These are phyloP conservation scores for Lithosia quadra DNA, from an alignment of 2,888 invertebrate species.

Conservation along the genomic window DNA sequence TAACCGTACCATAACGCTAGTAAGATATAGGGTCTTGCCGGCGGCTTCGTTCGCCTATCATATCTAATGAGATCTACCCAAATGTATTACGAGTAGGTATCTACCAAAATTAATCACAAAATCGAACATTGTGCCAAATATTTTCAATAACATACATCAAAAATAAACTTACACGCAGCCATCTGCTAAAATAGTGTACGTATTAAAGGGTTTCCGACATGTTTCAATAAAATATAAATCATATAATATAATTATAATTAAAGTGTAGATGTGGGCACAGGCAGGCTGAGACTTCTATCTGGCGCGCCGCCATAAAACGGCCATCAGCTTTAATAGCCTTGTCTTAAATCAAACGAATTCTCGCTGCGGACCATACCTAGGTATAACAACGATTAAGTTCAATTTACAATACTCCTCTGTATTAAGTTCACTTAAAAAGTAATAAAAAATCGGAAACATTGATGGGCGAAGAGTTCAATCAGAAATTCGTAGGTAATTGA, in stretches of 20 bases:
- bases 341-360: slow-evolving; percentile 30
- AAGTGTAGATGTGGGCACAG: slow-evolving; percentile 17
- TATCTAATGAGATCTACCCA: too few species aligned
- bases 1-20: too few species aligned
- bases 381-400: slow-evolving; percentile 36
- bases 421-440: slow-evolving; percentile 43
- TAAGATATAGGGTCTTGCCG: too few species aligned
- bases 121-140: too few species aligned
- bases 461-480: slow-evolving; percentile 53
- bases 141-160: too few species aligned
- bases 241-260: slow-evolving; percentile 21
- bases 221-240: slow-evolving; percentile 39
- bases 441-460: slow-evolving; percentile 41
- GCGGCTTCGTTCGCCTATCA: too few species aligned
- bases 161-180: neutral
- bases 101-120: too few species aligned
- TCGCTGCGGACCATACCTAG: slow-evolving; percentile 20
- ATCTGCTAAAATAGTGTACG: neutral
- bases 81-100: too few species aligned
- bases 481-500: slow-evolving; percentile 55
- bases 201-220: slow-evolving; percentile 14
- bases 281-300: slow-evolving; percentile 30
- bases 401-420: slow-evolving; percentile 37
- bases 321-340: slow-evolving; percentile 39
- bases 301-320: slow-evolving; percentile 35